Evolutionary conservation across 2,888 invertebrate species (phyloP).

Genomic region (Pterostichus madidus): DNA sequence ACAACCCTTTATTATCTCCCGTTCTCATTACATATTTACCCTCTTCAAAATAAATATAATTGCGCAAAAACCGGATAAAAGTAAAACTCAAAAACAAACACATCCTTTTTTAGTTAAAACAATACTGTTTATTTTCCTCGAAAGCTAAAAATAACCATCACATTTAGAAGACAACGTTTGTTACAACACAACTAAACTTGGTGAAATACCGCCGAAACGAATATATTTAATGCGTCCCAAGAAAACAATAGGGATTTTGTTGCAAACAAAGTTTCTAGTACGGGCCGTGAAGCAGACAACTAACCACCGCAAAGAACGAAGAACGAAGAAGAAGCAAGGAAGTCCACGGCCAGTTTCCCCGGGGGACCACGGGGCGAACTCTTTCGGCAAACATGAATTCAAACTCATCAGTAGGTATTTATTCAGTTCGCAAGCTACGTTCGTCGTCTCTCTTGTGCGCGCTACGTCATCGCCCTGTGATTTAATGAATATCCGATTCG

Average conservation of each 20-base stretch:
- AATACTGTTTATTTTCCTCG: slow-evolving; percentile 21
- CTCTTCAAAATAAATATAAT: slow-evolving; percentile 43
- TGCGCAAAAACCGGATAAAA: slow-evolving; percentile 12
- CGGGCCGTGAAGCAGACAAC: slow-evolving; percentile 40
- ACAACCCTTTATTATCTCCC: slow-evolving; percentile 1
- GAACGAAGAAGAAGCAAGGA: slow-evolving; percentile 6
- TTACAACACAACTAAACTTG: slow-evolving; percentile 35
- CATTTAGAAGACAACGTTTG: slow-evolving; percentile 46
- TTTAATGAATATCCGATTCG: slow-evolving; percentile 57
- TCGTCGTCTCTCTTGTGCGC: neutral
- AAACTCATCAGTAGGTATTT: slow-evolving; percentile 59
- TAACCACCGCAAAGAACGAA: slow-evolving; percentile 2
- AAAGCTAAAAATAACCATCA: slow-evolving; percentile 35
- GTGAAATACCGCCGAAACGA: slow-evolving; percentile 54
- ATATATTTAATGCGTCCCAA: slow-evolving; percentile 59
- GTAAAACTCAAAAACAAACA: slow-evolving; percentile 31
- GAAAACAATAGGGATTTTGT: slow-evolving; percentile 60
- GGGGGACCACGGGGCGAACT: slow-evolving; percentile 22
- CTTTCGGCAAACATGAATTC: slow-evolving; percentile 58
- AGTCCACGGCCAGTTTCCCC: slow-evolving; percentile 10
- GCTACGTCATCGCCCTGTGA: slow-evolving; percentile 33
- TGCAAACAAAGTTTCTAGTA: slow-evolving; percentile 53
- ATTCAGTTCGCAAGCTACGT: slow-evolving; percentile 28
- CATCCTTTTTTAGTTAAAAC: slow-evolving; percentile 39
- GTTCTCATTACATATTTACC: slow-evolving; percentile 33